Evolutionary conservation across 2,113 vertebrate genomes (phyloP).

Genomic region (Erinaceus europaeus): DNA sequence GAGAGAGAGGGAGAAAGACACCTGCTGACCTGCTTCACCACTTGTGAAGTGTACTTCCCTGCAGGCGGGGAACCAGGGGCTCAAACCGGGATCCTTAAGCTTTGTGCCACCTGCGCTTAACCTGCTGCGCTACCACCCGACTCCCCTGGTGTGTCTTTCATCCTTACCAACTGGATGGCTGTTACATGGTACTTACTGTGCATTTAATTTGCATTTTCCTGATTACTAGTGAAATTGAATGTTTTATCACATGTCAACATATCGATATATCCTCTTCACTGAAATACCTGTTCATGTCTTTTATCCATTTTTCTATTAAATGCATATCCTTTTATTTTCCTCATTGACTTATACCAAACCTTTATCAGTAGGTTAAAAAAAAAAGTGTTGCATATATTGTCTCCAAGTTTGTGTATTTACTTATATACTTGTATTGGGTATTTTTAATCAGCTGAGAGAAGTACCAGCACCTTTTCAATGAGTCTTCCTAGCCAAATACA

Average conservation of each 20-base stretch:
- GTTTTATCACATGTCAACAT: neutral
- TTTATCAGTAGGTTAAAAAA: slow-evolving; percentile 21
- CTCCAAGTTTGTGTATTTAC: slow-evolving; percentile 4
- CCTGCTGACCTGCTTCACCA: no score
- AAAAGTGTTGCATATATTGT: neutral
- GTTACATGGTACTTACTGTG: neutral
- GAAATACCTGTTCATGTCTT: slow-evolving; percentile 34
- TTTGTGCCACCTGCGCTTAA: no score
- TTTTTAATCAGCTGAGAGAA: slow-evolving; percentile 30
- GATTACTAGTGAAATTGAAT: slow-evolving; percentile 7
- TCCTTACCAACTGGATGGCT: neutral
- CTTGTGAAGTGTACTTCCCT: no score
- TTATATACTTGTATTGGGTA: slow-evolving; percentile 35
- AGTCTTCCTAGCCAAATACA: slow-evolving; percentile 29
- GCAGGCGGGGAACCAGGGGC: no score
- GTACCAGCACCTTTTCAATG: neutral
- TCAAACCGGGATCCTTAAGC: no score
- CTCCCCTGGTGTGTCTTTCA: neutral
- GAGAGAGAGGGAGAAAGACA: no score
- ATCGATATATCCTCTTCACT: slow-evolving; percentile 29
- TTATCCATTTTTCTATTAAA: slow-evolving; percentile 10
- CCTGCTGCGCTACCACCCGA: no score
- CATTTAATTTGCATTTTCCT: neutral
- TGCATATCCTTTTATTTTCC: neutral
- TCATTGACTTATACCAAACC: neutral